Evolutionary conservation across 1,140 invertebrate genomes (phyloP).

Genomic region (Hyphantria cunea): DNA sequence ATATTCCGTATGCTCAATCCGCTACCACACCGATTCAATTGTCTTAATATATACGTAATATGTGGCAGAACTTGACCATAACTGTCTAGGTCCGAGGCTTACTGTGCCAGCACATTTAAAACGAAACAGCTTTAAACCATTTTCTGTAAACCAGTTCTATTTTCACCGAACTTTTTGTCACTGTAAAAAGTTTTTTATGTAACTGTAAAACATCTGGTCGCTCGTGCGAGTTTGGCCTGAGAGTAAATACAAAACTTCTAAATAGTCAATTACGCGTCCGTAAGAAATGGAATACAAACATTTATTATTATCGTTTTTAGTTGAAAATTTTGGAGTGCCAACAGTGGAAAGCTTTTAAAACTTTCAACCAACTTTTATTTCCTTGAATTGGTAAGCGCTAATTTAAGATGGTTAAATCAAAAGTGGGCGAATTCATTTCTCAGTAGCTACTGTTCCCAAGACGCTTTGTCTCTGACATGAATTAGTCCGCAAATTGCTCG

Average conservation of each 20-base stretch:
- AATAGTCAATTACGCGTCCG: constrained; percentile 13
- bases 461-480: not conserved
- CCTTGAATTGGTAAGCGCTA: not conserved
- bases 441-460: not conserved
- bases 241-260: constrained; percentile 8
- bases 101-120: too few relatives aligned
- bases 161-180: constrained; percentile 18
- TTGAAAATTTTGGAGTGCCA: constrained; percentile 15
- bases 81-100: constrained; percentile 24
- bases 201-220: not conserved
- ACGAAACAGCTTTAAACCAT: not conserved
- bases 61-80: too few relatives aligned
- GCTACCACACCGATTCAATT: too few relatives aligned
- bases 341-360: constrained; percentile 45
- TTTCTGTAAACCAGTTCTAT: constrained; percentile 14
- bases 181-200: constrained; percentile 11
- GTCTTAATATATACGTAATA: too few relatives aligned
- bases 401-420: constrained; percentile 24
- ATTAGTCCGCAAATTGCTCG: constrained; percentile 1
- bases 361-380: constrained; percentile 25
- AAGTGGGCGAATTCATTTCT: constrained; percentile 6
- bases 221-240: not conserved
- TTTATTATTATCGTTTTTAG: constrained; percentile 16
- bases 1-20: too few relatives aligned
- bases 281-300: constrained; percentile 20